Evolutionary conservation across 2,888 invertebrate genomes (phyloP), one percentile per base, ranked within the genome.

Genomic region (Caenorhabditis japonica): DNA sequence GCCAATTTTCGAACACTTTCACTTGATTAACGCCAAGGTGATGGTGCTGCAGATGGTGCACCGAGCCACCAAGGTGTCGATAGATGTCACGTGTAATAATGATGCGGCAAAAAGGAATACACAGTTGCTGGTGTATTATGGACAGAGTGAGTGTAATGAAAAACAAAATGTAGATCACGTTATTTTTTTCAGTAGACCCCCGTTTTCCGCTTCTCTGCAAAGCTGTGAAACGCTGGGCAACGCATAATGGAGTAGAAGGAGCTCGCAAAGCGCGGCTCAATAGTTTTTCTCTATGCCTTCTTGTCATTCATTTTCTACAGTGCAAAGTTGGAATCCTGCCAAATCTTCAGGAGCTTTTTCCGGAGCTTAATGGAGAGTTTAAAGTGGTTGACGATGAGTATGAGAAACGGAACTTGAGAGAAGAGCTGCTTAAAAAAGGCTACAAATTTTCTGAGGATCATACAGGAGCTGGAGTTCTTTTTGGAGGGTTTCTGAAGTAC

Each of bases 41-140:
- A 44, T 53, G 2, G 61, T 62, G 0, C 46, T 62, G 0, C 44
- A 62, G 21, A 3, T 62, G 38, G 13, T 13, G 4, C 36, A 46
- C 17, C 3, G 0, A 0, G 44, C 12, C 2, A 44, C 52, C 1
- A 21, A 19, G 4, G 61, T 62, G 0, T 34, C 44, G 3, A 38
- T 62, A 7, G 61, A 62, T 53, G 53, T 62, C 4, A 46, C 61
- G 8, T 34, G 53, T 12, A 44, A 64, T 41, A 64, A 41, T 21
- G 53, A 39, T 4, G 27, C 53, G 1, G n/a, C 53, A 0, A 64
- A 47, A 15, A 27, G 62, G 47, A 64, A 64, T 30, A 64, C 62
- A 5, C 46, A 55, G 33, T 12, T 64, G 23, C 15, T 64, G 15
- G 33, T 23, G 8, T 64, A 17, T 41, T 64, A 64, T 13, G 55